These are phyloP conservation scores for Ramazzottius varieornatus DNA, from an alignment of 2,888 invertebrate species.

Conservation along the genomic window DNA sequence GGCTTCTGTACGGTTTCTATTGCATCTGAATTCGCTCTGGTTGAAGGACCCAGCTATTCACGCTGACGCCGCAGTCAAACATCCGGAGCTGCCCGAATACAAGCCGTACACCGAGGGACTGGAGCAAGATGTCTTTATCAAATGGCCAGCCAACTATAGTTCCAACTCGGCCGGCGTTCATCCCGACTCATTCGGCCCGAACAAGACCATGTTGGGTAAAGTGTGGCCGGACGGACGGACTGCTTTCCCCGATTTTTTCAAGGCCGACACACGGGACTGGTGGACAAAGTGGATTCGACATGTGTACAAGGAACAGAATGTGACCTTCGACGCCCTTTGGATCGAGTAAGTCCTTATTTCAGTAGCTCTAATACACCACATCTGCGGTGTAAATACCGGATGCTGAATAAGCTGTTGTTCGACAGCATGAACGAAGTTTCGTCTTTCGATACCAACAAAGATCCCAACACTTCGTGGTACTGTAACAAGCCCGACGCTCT, in stretches of 20 bases:
- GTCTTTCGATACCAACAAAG: constrained; percentile 28
- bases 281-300: constrained; percentile 11
- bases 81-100: constrained; percentile 10
- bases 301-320: constrained; percentile 10
- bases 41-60: not conserved
- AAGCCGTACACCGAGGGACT: constrained; percentile 15
- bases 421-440: constrained; percentile 9
- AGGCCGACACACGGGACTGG: constrained; percentile 11
- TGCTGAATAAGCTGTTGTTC: not conserved
- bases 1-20: not conserved
- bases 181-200: not conserved
- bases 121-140: constrained; percentile 15
- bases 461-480: constrained; percentile 12
- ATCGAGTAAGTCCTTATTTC: constrained; percentile 13
- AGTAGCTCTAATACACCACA: too few species aligned
- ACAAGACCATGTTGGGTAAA: not conserved
- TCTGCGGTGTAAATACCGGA: too few species aligned
- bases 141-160: constrained; percentile 13
- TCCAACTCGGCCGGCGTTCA: not conserved
- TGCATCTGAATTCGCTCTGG: not conserved
- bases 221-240: constrained; percentile 15
- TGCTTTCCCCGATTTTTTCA: constrained; percentile 15
- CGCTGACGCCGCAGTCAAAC: not conserved
- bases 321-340: constrained; percentile 22
- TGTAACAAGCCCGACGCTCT: not conserved